Percentiles rank a stretch among this genome's conserved stretches.
These are phyloP conservation scores for Dolichopus griseipennis DNA, from an alignment of 2,888 invertebrate species.

Conservation along the genomic window DNA sequence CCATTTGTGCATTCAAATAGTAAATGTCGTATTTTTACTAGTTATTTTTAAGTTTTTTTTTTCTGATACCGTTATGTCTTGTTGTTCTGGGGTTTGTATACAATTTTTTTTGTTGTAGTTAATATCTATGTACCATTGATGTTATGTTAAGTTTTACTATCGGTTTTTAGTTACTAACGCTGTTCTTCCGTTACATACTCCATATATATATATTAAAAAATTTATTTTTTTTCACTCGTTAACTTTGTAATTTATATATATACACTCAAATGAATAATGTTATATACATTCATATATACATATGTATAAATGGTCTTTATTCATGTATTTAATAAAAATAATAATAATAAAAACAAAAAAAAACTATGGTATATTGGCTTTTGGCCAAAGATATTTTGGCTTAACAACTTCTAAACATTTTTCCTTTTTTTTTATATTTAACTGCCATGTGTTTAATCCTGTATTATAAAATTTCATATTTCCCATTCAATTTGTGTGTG, in stretches of 20 bases:
- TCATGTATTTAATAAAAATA: neutral
- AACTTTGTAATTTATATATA: neutral
- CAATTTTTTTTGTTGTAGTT: neutral
- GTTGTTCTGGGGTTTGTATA: neutral
- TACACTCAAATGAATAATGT: neutral
- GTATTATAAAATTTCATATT: neutral
- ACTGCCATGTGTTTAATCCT: neutral
- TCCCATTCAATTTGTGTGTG: neutral
- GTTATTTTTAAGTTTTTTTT: neutral
- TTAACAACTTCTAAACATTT: neutral
- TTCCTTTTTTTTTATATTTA: neutral
- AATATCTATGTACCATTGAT: neutral
- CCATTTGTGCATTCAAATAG: conserved; percentile 3
- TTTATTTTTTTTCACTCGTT: neutral
- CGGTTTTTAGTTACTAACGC: neutral
- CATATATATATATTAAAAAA: too few species aligned
- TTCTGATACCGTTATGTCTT: too few species aligned
- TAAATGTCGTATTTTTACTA: neutral
- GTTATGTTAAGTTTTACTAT: neutral
- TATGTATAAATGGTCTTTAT: neutral
- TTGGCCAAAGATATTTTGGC: conserved; percentile 1
- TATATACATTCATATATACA: neutral
- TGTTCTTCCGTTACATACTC: neutral
- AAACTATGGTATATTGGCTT: neutral
- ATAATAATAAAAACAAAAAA: neutral